A percentile compares a stretch with the other conserved stretches of the same genome.
phyloP scores from a whole-genome alignment of 2,113 vertebrate species.

The Kobus ellipsiprymnus region DNA sequence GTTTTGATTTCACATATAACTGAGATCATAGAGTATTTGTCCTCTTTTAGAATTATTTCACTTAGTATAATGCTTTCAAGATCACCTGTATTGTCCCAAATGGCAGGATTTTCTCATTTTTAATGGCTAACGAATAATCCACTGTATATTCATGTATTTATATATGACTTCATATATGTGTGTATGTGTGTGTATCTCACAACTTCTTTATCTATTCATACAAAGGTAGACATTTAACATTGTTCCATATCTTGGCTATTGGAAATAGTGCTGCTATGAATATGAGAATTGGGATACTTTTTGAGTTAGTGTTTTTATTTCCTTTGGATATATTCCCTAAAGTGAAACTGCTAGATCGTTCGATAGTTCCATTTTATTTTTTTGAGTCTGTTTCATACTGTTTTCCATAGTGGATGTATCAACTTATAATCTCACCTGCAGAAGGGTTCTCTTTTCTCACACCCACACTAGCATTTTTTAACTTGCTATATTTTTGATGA shows the following conservation, averaged over 20 bases:
- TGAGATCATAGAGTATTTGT: background rate
- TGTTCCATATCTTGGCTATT: background rate
- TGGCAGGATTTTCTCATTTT: background rate
- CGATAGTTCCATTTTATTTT: background rate
- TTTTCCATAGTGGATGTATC: background rate
- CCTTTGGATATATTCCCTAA: background rate
- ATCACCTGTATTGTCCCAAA: background rate
- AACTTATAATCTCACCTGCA: background rate
- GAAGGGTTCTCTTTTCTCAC: background rate
- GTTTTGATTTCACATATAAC: background rate
- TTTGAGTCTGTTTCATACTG: background rate
- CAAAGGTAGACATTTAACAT: background rate
- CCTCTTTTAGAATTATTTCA: background rate
- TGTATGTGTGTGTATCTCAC: background rate
- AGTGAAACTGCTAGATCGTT: background rate
- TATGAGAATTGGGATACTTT: background rate
- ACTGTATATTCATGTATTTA: background rate
- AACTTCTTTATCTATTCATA: background rate
- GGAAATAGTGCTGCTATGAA: background rate
- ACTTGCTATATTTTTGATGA: background rate
- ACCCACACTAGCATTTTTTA: background rate
- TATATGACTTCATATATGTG: background rate
- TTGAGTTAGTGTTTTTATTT: background rate
- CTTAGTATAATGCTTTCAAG: background rate
- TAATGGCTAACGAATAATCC: background rate